Evolutionary conservation across 2,888 invertebrate species (phyloP).

Genomic region (Cryptocephalus primarius): DNA sequence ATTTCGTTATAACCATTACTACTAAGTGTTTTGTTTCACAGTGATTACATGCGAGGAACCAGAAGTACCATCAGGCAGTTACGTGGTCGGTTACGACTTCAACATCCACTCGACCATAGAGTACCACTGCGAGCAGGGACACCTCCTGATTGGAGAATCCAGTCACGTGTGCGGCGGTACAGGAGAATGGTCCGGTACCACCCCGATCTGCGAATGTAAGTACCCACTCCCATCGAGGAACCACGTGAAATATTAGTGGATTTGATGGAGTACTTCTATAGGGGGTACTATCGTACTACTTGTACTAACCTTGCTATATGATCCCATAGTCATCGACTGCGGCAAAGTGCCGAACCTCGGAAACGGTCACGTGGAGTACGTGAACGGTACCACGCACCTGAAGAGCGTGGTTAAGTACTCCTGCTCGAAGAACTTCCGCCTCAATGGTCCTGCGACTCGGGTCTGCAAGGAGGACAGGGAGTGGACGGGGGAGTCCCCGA

Average conservation of each 20-base stretch:
- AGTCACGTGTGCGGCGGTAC: slow-evolving; percentile 60
- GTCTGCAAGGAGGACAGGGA: slow-evolving; percentile 62
- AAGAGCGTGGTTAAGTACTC: slow-evolving; percentile 71
- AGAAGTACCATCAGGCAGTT: slow-evolving; percentile 73
- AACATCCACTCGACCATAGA: slow-evolving; percentile 80
- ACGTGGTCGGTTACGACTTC: slow-evolving; percentile 80
- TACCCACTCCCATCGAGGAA: too few species aligned
- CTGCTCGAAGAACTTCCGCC: slow-evolving; percentile 68
- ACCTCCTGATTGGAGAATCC: slow-evolving; percentile 62
- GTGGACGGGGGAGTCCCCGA: slow-evolving; percentile 77
- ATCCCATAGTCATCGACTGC: slow-evolving; percentile 75
- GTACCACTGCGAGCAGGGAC: slow-evolving; percentile 80
- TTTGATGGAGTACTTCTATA: too few species aligned
- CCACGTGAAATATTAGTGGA: too few species aligned
- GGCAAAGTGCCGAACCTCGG: slow-evolving; percentile 70
- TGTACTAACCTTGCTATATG: too few species aligned
- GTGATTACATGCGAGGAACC: slow-evolving; percentile 83
- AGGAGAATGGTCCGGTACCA: slow-evolving; percentile 75
- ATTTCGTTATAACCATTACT: background rate
- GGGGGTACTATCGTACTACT: too few species aligned
- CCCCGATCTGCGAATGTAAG: slow-evolving; percentile 78
- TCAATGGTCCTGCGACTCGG: slow-evolving; percentile 63
- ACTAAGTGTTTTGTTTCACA: too few species aligned
- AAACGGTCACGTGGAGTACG: slow-evolving; percentile 66
- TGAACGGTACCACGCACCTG: slow-evolving; percentile 68